These are phyloP conservation scores for Allolobophora icterica DNA, from an alignment of 2,888 invertebrate species.

Conservation along the genomic window DNA sequence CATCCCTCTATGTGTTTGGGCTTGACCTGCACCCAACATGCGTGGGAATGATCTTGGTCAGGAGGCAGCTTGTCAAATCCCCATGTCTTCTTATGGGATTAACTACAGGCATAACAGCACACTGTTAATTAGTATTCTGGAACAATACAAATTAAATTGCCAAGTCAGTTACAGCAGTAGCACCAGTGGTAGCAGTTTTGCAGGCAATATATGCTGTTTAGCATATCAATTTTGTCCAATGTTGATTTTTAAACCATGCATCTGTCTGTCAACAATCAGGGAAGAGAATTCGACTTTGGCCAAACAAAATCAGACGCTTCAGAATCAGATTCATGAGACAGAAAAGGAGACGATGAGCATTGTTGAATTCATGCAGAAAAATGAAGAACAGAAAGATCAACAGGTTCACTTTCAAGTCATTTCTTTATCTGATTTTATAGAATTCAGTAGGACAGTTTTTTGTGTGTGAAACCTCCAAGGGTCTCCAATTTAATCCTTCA, in stretches of 20 bases:
- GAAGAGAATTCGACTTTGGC: not conserved
- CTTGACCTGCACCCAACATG: no score
- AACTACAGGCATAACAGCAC: no score
- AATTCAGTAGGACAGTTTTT: not conserved
- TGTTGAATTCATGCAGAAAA: conserved; percentile 62
- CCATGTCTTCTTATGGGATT: no score
- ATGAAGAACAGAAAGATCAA: conserved; percentile 63
- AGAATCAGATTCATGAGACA: conserved; percentile 50
- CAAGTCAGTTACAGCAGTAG: not conserved
- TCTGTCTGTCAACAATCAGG: not conserved
- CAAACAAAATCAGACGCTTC: not conserved
- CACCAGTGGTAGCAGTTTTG: not conserved
- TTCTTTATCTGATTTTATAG: not conserved
- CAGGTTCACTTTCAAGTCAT: conserved; percentile 51
- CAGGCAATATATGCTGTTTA: not conserved
- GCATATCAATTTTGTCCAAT: not conserved
- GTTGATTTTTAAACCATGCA: not conserved
- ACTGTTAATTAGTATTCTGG: no score
- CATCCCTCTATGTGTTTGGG: no score
- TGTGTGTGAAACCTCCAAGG: not conserved
- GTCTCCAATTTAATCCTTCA: not conserved
- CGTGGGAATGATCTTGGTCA: no score
- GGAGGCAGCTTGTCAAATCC: no score
- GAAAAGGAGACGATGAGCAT: conserved; percentile 66
- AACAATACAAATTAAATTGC: no score